Base-by-base conservation (phyloP, 2,888 invertebrate genomes). In the Trachelus troglodyta region DNA sequence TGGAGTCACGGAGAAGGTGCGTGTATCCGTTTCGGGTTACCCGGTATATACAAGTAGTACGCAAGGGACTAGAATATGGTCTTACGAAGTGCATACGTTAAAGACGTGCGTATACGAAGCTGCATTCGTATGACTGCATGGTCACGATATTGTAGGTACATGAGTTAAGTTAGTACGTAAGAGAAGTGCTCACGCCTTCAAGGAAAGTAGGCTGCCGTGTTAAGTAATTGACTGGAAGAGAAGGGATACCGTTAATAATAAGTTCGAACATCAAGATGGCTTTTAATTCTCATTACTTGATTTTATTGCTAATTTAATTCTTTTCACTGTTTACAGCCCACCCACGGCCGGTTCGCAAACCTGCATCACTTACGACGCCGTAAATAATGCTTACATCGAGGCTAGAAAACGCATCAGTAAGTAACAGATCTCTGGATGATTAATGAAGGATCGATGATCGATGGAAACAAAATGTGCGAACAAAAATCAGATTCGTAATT, bases 351-450 rank as follows among this genome's bases (percentile, higher is more conserved):
- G 94, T 85, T 94, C 95, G 76, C 94, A 95, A 82, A 95, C 96
- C 80, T 98, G 97, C 92, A 97, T 97, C 90, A 97, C 97, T 9
- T 97, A 96, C 90, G 97, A 97, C 87, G 97, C 97, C 76, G 94
- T 97, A 80, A 97, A 97, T 92, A 95, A 96, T 86, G 97, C 97
- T 73, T 97, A 97, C 92, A 92, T 96, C 83, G 96, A 97, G 90
- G 97, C 97, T 75, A 94, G 97, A 87, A 96, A 97, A 92, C 94
- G 97, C 92, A 96, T 97, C 88, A 94, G 97, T 97, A 94, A 96
- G 96, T 95, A 84, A 76, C 56, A 77, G 34, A 75, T 78, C 33
- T 79, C 12, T 35, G 9, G n/a, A 56, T 73, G 33, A 76, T 80
- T 75, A 40, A 35, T 12, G n/a, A 69, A n/a, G 69, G 76, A 30